Evolutionary conservation across 2,888 invertebrate species (phyloP), one percentile per base, ranked within the genome.

Genomic region (Iselma pallidipennis): DNA sequence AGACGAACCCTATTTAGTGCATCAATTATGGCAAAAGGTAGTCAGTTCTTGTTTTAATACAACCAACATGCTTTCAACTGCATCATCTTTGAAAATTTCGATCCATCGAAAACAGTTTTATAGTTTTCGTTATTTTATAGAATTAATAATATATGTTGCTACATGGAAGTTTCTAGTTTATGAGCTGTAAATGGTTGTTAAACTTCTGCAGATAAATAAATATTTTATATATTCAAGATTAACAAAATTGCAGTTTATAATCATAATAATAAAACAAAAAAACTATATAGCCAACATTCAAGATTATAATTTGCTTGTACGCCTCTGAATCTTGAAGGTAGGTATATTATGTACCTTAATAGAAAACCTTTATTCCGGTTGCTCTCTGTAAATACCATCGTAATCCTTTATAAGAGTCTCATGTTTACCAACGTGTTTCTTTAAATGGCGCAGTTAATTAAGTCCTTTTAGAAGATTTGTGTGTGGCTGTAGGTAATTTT

Each of bases 361-460:
- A 37, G 37, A 16, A 37, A 6, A 37, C 16, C 16, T 37, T 14
- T 37, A 16, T 37, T 37, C 2, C 7, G 16, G 37, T 37, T 37
- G 37, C 16, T 37, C 7, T n/a, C 37, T 37, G 5, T 16, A 5
- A 29, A 29, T 29, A 29, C 29, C 7, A 6, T 37, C 16, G 37
- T 37, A 37, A 37, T 7, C 37, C 37, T 37, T 37, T 16, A 37
- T 10, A 37, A 0, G 37, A 37, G 37, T 37, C 53, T 45, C 25
- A 19, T 61, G 56, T 61, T 61, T 57, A 48, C 48, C 52, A 50
- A 53, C 60, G 61, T 61, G 61, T 61, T 61, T 61, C 61, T 61
- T 61, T 57, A 61, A 61, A 61, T 61, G 53, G n/a, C 14, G 29
- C 50, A 57, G 54, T 61, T 61, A 61, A 61, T 61, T 61, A 61